Evolutionary conservation across 2,888 invertebrate genomes (phyloP).

Genomic region (Hymenopus coronatus): DNA sequence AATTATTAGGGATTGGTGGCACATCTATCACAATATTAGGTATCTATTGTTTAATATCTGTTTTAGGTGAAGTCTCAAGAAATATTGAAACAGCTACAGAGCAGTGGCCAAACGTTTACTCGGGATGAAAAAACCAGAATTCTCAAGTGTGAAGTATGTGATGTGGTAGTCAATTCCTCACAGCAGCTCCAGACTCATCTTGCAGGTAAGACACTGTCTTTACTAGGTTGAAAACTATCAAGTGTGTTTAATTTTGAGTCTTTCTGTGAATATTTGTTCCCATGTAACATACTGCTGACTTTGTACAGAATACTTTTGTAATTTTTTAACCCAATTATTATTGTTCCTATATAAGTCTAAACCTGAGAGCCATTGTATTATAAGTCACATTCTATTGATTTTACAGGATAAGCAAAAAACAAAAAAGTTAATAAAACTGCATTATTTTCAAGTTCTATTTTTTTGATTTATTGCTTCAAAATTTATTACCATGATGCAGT

Average conservation of each 20-base stretch:
- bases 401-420: no score
- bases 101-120: constrained; percentile 32
- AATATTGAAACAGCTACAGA: constrained; percentile 32
- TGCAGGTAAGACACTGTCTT: constrained; percentile 34
- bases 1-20: not conserved
- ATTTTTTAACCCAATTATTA: no score
- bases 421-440: no score
- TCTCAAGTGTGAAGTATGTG: constrained; percentile 37
- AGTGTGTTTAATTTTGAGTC: not conserved
- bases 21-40: not conserved
- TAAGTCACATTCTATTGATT: no score
- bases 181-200: constrained; percentile 40
- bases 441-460: no score
- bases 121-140: constrained; percentile 33
- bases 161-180: constrained; percentile 39
- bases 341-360: no score
- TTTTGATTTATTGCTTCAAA: no score
- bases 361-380: no score
- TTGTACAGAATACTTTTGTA: no score
- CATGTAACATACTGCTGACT: no score
- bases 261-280: no score
- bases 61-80: constrained; percentile 34
- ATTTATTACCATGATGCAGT: no score
- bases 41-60: not conserved
- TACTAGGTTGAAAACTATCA: not conserved